phyloP scores from a whole-genome alignment of 2,888 invertebrate genomes.

The Chymomyza procnemis region DNA sequence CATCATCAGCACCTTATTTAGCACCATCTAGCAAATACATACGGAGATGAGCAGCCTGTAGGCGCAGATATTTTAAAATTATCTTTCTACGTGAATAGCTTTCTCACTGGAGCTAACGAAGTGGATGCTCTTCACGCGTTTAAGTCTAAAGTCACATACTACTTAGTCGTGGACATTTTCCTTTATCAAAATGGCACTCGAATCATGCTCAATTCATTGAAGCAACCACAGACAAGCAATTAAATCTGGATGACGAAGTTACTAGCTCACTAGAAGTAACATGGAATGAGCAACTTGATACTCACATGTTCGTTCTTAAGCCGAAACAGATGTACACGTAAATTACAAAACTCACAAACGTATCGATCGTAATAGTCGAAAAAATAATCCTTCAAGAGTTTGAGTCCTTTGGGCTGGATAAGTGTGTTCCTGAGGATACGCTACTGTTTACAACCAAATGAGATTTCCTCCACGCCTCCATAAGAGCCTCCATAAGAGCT shows the following conservation, averaged over 20 bases:
- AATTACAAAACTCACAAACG: too few species aligned
- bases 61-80: background rate
- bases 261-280: too few species aligned
- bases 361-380: too few species aligned
- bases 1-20: too few species aligned
- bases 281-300: too few species aligned
- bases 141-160: background rate
- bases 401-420: background rate
- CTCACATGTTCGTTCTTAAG: too few species aligned
- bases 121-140: background rate
- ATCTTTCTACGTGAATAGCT: background rate
- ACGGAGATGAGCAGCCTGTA: background rate
- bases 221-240: too few species aligned
- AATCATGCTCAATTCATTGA: too few species aligned
- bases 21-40: background rate
- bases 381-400: background rate
- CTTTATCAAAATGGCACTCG: conserved; percentile 9
- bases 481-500: too few species aligned
- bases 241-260: too few species aligned
- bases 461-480: background rate
- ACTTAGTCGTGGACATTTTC: conserved; percentile 3
- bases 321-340: too few species aligned
- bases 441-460: background rate
- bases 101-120: background rate
- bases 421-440: background rate